Evolutionary conservation across 2,888 invertebrate genomes (phyloP).

Genomic region (Melanostoma mellinum): DNA sequence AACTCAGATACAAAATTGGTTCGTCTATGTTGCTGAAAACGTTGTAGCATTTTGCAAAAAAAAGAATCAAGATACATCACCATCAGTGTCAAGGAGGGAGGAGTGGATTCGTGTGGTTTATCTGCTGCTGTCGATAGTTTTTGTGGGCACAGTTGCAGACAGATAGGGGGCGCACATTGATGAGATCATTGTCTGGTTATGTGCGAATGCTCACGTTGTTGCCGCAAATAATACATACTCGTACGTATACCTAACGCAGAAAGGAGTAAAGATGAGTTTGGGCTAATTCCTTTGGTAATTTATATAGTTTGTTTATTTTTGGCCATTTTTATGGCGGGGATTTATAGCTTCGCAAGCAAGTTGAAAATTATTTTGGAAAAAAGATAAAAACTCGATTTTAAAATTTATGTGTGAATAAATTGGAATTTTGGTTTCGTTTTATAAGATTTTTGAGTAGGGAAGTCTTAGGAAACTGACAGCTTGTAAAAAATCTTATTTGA

Average conservation of each 20-base stretch:
- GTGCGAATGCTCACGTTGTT: conserved; percentile 8
- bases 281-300: conserved; percentile 16
- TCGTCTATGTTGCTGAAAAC: conserved; percentile 15
- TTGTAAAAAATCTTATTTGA: no score
- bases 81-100: background rate
- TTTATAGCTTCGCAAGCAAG: background rate
- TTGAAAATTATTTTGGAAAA: background rate
- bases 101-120: background rate
- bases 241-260: background rate
- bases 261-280: conserved; percentile 4
- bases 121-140: conserved; percentile 27
- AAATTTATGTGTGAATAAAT: conserved; percentile 11
- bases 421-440: background rate
- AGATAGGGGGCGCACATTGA: conserved; percentile 62
- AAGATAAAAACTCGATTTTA: background rate
- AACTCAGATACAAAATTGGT: no score
- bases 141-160: conserved; percentile 43
- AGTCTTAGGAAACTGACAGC: no score
- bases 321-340: conserved; percentile 9
- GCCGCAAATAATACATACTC: background rate
- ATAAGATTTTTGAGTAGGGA: no score
- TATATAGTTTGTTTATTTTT: conserved; percentile 13
- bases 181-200: conserved; percentile 70
- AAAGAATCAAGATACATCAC: background rate
- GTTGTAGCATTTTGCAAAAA: conserved; percentile 1